phyloP scores from a whole-genome alignment of 2,888 invertebrate genomes.

The Platypus cylindrus region DNA sequence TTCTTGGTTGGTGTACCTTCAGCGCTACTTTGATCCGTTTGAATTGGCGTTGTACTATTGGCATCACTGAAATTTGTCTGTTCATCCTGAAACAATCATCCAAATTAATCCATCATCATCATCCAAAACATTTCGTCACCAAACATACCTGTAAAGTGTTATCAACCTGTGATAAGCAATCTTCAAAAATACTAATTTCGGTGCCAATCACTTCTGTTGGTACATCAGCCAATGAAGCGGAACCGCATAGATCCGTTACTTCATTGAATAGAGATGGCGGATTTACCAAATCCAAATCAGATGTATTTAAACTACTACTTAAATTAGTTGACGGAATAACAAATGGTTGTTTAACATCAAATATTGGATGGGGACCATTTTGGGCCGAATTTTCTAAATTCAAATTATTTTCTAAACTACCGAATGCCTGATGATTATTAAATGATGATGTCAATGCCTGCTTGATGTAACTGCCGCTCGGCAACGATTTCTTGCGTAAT shows the following conservation, averaged over 20 bases:
- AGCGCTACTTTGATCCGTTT: conserved; percentile 58
- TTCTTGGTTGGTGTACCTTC: conserved; percentile 65
- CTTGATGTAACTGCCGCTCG: conserved; percentile 56
- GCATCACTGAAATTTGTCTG: conserved; percentile 37
- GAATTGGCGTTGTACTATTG: conserved; percentile 48
- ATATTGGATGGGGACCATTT: conserved; percentile 50
- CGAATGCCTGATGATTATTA: conserved; percentile 36
- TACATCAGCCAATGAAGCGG: conserved; percentile 39
- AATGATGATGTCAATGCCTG: conserved; percentile 49
- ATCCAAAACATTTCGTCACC: no score
- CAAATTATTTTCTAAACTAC: conserved; percentile 49
- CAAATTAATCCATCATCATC: no score
- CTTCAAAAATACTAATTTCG: conserved; percentile 43
- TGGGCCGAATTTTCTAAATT: conserved; percentile 63
- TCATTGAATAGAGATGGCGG: conserved; percentile 60
- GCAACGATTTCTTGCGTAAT: conserved; percentile 51
- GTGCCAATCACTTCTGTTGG: conserved; percentile 42
- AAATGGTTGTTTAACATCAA: conserved; percentile 37
- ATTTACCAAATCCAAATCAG: conserved; percentile 55
- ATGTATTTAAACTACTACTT: conserved; percentile 30
- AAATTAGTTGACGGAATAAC: conserved; percentile 17
- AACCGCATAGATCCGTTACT: conserved; percentile 44
- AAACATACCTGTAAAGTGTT: conserved; percentile 10
- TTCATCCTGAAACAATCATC: conserved; percentile 34
- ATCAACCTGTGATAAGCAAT: conserved; percentile 26